Percentiles rank a stretch among this genome's conserved stretches.
These are phyloP conservation scores for Drosophila mojavensis DNA, from an alignment of 1,140 invertebrate genomes.

Conservation along the genomic window DNA sequence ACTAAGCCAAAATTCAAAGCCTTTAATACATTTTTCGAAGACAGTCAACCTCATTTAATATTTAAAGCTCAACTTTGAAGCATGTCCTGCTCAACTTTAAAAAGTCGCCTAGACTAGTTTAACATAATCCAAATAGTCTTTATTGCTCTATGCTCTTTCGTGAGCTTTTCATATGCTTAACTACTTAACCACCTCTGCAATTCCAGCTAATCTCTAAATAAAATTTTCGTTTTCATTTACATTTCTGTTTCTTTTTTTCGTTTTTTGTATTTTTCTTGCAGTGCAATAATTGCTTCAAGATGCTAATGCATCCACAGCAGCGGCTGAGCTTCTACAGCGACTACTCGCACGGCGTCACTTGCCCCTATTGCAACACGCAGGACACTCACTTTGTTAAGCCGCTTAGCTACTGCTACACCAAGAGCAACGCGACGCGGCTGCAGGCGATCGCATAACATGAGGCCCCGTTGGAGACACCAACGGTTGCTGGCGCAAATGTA, in stretches of 20 bases:
- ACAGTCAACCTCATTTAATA: too few relatives aligned
- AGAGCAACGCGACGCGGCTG: constrained; percentile 88
- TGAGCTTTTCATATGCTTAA: neutral
- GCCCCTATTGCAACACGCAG: constrained; percentile 94
- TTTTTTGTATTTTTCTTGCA: constrained; percentile 84
- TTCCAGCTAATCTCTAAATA: neutral
- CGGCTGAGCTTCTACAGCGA: constrained; percentile 96
- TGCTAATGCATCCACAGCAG: constrained; percentile 93
- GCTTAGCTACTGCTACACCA: constrained; percentile 91
- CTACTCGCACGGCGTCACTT: constrained; percentile 96
- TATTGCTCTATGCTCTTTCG: neutral
- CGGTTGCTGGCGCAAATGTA: constrained; percentile 40
- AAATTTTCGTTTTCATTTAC: neutral
- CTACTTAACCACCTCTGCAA: neutral
- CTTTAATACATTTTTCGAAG: too few relatives aligned
- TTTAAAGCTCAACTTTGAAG: too few relatives aligned
- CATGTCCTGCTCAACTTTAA: too few relatives aligned
- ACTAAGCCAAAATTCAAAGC: too few relatives aligned
- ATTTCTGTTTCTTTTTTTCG: constrained; percentile 6
- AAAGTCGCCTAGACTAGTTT: neutral
- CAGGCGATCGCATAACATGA: constrained; percentile 93
- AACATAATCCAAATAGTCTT: neutral
- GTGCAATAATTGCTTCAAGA: constrained; percentile 95
- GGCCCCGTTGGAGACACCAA: constrained; percentile 86
- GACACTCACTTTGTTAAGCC: constrained; percentile 98